Percentiles rank a stretch among this genome's conserved stretches.
phyloP scores from a whole-genome alignment of 2,113 vertebrate genomes.

The Sardina pilchardus region DNA sequence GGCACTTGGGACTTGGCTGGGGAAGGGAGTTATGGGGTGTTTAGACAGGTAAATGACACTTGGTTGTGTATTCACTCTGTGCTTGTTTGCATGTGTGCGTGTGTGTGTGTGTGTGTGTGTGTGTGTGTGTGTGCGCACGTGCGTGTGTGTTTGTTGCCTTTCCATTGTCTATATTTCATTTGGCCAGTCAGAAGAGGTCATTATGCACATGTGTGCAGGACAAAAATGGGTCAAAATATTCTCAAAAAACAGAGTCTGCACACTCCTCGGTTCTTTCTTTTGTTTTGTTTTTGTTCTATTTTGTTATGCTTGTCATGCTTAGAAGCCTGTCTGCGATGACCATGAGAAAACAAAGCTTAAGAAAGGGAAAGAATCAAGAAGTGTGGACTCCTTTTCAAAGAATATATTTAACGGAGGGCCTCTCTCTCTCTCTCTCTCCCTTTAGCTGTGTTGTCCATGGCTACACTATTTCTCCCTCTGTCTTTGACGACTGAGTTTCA shows the following conservation, averaged over 20 bases:
- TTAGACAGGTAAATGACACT: conserved; percentile 53
- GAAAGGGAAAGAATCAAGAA: no score
- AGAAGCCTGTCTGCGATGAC: no score
- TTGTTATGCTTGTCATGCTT: no score
- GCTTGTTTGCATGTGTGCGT: conserved; percentile 11
- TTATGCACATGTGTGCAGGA: no score
- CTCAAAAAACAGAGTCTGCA: no score
- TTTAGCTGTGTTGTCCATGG: background rate
- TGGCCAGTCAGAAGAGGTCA: conserved; percentile 6
- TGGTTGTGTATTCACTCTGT: background rate
- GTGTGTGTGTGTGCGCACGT: conserved; percentile 15
- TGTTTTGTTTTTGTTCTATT: no score
- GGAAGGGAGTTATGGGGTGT: conserved; percentile 20
- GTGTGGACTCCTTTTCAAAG: no score
- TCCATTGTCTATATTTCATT: background rate
- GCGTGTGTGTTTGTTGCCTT: conserved; percentile 22
- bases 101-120: conserved; percentile 27
- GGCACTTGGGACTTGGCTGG: background rate
- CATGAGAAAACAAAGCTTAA: no score
- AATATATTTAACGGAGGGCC: background rate
- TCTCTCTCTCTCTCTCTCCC: background rate
- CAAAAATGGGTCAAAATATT: no score
- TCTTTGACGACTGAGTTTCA: background rate
- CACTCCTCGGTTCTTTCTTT: no score
- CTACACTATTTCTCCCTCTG: background rate